Conservation (phyloP, 2,113 vertebrate species). For the Phainopepla nitens region DNA sequence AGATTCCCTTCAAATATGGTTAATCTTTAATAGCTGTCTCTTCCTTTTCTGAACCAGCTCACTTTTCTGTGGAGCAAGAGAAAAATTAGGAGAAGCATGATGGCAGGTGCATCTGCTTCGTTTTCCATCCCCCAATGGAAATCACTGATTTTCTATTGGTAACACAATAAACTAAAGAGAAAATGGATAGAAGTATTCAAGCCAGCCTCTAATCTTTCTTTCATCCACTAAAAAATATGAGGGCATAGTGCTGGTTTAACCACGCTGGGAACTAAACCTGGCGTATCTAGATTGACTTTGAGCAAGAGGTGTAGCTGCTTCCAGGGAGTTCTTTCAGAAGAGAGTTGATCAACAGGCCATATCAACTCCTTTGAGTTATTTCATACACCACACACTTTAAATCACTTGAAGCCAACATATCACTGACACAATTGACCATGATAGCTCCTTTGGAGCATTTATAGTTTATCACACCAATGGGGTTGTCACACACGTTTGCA, state of each 20-base stretch:
- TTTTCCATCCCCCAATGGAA: background rate
- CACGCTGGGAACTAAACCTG: background rate
- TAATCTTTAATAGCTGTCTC: background rate
- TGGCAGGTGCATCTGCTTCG: background rate
- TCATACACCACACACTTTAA: background rate
- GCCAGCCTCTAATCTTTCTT: background rate
- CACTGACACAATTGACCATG: background rate
- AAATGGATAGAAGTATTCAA: background rate
- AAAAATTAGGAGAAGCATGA: background rate
- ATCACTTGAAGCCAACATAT: background rate
- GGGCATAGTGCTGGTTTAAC: background rate
- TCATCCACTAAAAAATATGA: background rate
- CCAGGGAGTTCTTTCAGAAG: background rate
- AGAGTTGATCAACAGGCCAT: background rate
- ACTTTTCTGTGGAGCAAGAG: background rate
- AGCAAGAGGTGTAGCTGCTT: background rate
- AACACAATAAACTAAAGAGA: background rate
- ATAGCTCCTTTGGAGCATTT: constrained; percentile 20
- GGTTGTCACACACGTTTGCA: background rate
- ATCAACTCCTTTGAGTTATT: background rate
- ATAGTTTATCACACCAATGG: background rate
- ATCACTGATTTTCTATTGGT: background rate
- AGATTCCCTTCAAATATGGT: background rate
- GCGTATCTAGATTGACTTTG: fast-evolving
- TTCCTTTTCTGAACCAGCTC: background rate